Base-by-base conservation (phyloP, 2,113 vertebrate species). In the Peromyscus californicus region DNA sequence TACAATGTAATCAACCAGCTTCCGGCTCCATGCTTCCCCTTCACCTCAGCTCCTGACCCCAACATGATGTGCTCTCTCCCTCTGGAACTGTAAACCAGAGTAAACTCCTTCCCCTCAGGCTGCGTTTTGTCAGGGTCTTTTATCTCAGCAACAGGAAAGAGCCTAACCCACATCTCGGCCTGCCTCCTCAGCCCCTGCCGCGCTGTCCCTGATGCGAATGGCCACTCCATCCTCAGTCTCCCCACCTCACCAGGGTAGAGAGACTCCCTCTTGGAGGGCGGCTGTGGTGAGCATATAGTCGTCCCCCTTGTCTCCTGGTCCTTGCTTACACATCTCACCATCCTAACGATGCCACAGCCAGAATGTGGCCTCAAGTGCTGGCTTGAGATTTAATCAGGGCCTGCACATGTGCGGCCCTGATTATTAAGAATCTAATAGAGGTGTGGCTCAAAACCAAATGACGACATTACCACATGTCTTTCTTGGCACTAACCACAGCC, bases 231-330 rank as follows among this genome's bases (percentile, higher is more conserved):
- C 21, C 45, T 63, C 21, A 1, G 65, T 51, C 51, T 80, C 36
- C 86, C 85, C 29, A 5, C 9, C 61, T 95, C 29, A 57, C 33
- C 21, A 1, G 1, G 36, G 16, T 42, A 45, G 70, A 74, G 54
- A 82, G 31, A n/a, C 21, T 57, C 48, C 48, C 12, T 39, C 45
- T 15, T 39, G 3, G 33, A 75, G 45, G 48, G 54, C 63, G 10
- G 21, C 48, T 48, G 4, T 0, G 1, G 42, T 21, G 0, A 21
- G 24, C 36, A 1, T 7, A 1, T 12, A 11, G 7, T 4, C 67
- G 70, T 75, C 22, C 76, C 86, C 61, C 29, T 5, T 5, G 22
- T 94, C 42, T 45, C n/a, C 79, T 48, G 70, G 33, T 48, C 65
- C 0, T 48, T 26, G 39, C 33, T 29, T 61, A 51, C 42, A 76